A percentile compares a stretch with the other conserved stretches of the same genome.
Conservation (phyloP, 2,797 vertebrate species). For the Malurus splendens region DNA sequence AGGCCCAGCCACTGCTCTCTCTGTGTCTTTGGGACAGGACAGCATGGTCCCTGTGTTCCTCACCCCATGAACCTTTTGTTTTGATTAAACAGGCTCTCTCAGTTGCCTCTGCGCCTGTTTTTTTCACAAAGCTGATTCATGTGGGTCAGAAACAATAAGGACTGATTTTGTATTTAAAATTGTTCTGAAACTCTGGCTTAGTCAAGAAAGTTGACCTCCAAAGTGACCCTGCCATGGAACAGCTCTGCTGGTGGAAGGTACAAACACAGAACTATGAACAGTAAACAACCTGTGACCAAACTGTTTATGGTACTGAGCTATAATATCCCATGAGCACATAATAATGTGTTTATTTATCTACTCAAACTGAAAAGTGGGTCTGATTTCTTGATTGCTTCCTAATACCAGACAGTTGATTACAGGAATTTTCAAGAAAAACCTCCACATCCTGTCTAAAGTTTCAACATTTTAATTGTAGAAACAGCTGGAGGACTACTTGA, state of each 20-base stretch:
- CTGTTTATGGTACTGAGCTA: background rate
- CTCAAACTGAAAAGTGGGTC: background rate
- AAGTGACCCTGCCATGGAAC: background rate
- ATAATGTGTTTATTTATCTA: background rate
- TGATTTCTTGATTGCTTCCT: background rate
- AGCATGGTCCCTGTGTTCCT: background rate
- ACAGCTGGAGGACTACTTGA: conserved; percentile 94
- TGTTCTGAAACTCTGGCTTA: background rate
- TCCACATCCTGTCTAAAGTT: background rate
- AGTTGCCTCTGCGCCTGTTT: background rate
- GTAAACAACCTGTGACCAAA: background rate
- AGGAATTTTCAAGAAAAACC: background rate
- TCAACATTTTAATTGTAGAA: conserved; percentile 78
- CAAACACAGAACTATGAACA: background rate
- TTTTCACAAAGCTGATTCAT: background rate
- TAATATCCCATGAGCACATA: background rate
- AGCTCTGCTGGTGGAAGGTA: background rate
- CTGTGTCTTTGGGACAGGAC: background rate
- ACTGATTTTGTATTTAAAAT: background rate
- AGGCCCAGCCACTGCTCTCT: background rate
- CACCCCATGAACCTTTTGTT: background rate
- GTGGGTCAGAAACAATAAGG: background rate
- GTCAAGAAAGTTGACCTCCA: background rate
- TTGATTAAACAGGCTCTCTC: background rate
- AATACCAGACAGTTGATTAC: background rate